A percentile compares a stretch with the other conserved stretches of the same genome.
Evolutionary conservation across 2,797 vertebrate genomes (phyloP).

Genomic region (Masticophis lateralis): DNA sequence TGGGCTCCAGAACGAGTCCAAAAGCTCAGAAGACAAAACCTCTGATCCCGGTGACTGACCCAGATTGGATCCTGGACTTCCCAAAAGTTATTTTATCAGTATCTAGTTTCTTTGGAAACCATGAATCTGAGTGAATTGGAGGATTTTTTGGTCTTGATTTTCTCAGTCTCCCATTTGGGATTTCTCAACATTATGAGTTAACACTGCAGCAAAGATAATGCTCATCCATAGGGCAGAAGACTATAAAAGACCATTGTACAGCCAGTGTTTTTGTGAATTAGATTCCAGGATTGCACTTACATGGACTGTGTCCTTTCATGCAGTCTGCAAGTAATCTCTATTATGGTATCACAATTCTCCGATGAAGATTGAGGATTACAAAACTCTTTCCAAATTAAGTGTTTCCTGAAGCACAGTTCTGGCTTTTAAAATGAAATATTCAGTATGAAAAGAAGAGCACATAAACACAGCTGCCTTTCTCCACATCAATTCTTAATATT

Average conservation of each 20-base stretch:
- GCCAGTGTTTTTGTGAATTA: background rate
- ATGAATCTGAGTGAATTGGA: background rate
- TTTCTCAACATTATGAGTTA: background rate
- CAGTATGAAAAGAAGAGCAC: accelerated
- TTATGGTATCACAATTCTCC: background rate
- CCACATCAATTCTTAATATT: background rate
- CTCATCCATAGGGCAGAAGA: background rate
- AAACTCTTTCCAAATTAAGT: background rate
- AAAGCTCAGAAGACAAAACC: background rate
- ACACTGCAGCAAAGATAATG: background rate
- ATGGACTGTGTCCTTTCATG: background rate
- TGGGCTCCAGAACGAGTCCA: background rate
- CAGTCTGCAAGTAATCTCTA: background rate
- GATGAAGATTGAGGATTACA: background rate
- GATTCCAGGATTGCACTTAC: background rate
- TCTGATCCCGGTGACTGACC: background rate
- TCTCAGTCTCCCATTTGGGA: background rate
- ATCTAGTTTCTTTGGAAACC: background rate
- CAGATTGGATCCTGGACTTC: background rate
- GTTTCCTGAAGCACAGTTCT: background rate
- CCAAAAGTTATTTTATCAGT: background rate
- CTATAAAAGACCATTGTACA: background rate
- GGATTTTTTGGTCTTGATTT: background rate
- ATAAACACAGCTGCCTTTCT: background rate
- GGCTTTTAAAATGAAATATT: accelerated